These are phyloP conservation scores for Harpalus rubripes DNA, from an alignment of 2,888 invertebrate species.

Conservation along the genomic window DNA sequence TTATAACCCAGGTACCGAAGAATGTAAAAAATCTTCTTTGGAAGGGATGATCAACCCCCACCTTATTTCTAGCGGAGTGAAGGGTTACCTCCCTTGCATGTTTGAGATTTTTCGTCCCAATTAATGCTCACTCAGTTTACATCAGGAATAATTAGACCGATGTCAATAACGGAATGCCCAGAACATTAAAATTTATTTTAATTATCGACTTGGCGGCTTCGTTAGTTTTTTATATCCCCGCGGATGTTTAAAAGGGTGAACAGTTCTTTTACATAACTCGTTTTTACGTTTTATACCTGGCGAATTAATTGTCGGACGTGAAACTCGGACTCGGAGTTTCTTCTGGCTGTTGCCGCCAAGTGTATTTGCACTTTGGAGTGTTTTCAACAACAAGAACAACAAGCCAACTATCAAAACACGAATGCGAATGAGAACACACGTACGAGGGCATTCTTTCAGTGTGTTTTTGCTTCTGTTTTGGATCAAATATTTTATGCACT, in stretches of 20 bases:
- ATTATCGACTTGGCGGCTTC: slow-evolving; percentile 52
- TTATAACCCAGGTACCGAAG: slow-evolving; percentile 44
- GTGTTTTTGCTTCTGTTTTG: not conserved
- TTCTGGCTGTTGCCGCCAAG: slow-evolving; percentile 11
- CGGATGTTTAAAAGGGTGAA: slow-evolving; percentile 49
- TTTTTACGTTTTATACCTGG: slow-evolving; percentile 60
- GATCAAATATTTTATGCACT: not conserved
- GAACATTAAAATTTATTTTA: slow-evolving; percentile 62
- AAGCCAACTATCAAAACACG: slow-evolving; percentile 29
- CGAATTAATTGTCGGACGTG: slow-evolving; percentile 59
- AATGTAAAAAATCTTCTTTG: slow-evolving; percentile 36
- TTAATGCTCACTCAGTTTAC: slow-evolving; percentile 63
- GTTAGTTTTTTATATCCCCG: slow-evolving; percentile 55
- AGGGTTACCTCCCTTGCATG: slow-evolving; percentile 52
- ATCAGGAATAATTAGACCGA: slow-evolving; percentile 62
- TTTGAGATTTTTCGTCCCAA: slow-evolving; percentile 56
- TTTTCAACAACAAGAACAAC: slow-evolving; percentile 3
- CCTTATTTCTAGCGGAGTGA: not conserved
- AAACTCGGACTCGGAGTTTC: slow-evolving; percentile 17
- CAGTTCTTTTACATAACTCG: slow-evolving; percentile 56
- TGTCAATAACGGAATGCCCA: slow-evolving; percentile 60
- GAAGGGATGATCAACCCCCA: slow-evolving; percentile 38
- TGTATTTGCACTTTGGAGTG: slow-evolving; percentile 36
- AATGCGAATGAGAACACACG: slow-evolving; percentile 17
- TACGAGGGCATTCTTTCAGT: not conserved